Percentiles rank a stretch among this genome's conserved stretches.
These are phyloP conservation scores for Tholera decimalis DNA, from an alignment of 2,888 invertebrate species.

Conservation along the genomic window DNA sequence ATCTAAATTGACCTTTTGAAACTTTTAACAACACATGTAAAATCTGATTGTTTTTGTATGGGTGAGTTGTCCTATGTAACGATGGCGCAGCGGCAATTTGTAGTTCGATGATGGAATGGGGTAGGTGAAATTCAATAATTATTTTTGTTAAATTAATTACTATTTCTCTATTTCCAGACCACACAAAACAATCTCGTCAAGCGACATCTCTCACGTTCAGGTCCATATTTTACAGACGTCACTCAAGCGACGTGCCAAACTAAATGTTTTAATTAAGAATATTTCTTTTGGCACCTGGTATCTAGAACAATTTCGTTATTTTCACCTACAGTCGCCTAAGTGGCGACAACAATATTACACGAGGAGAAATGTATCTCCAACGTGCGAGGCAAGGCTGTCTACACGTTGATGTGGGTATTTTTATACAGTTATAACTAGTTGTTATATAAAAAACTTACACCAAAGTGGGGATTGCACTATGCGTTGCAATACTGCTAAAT, in stretches of 20 bases:
- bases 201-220: conserved; percentile 6
- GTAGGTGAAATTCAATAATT: too few relatives aligned
- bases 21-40: too few relatives aligned
- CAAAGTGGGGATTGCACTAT: too few relatives aligned
- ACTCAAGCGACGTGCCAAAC: conserved; percentile 22
- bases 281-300: conserved; percentile 46
- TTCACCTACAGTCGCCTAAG: conserved; percentile 1
- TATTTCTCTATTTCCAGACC: neutral
- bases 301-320: conserved; percentile 27
- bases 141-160: too few relatives aligned
- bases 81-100: too few relatives aligned
- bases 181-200: neutral
- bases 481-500: too few relatives aligned
- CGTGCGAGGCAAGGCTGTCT: conserved; percentile 5
- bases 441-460: too few relatives aligned
- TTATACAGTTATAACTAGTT: too few relatives aligned
- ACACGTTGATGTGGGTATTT: conserved; percentile 21
- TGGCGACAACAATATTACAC: conserved; percentile 21
- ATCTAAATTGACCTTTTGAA: too few relatives aligned
- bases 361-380: conserved; percentile 27
- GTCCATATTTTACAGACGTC: conserved; percentile 17
- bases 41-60: too few relatives aligned
- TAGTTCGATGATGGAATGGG: too few relatives aligned
- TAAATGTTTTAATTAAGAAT: conserved; percentile 45
- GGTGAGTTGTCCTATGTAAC: too few relatives aligned